phyloP scores from a whole-genome alignment of 2,888 invertebrate species.

The Drosophila pseudotakahashii region DNA sequence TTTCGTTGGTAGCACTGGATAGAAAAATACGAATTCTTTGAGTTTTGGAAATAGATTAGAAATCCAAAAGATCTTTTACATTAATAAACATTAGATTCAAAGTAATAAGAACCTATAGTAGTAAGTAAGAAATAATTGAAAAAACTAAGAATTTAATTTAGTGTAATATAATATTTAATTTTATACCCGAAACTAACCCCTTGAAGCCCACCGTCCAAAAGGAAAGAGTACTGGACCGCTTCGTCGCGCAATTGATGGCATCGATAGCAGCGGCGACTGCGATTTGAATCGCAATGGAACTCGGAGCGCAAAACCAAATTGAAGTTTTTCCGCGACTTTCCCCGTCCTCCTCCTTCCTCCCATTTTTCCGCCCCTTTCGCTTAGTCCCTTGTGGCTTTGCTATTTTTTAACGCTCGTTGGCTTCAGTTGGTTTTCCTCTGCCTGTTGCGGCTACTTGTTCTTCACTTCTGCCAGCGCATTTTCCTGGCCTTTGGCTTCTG shows the following conservation, averaged over 20 bases:
- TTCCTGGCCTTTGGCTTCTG: conserved; percentile 56
- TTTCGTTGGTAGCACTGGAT: too few species aligned
- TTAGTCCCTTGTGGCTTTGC: conserved; percentile 27
- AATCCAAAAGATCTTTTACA: too few species aligned
- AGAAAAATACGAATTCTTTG: too few species aligned
- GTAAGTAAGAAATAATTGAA: too few species aligned
- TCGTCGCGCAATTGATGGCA: conserved; percentile 63
- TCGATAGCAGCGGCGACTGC: conserved; percentile 62
- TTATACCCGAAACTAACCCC: neutral
- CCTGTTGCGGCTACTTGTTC: conserved; percentile 61
- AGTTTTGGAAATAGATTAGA: too few species aligned
- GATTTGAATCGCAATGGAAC: conserved; percentile 74
- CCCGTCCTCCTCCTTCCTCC: neutral
- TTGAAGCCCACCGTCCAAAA: conserved; percentile 7
- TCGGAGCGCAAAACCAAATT: conserved; percentile 64
- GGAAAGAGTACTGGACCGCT: neutral
- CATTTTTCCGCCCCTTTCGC: neutral
- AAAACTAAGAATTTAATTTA: too few species aligned
- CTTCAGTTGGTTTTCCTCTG: conserved; percentile 51
- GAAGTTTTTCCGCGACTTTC: conserved; percentile 62
- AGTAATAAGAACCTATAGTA: too few species aligned
- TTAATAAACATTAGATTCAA: too few species aligned
- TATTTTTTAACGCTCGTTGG: conserved; percentile 70
- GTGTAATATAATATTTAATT: too few species aligned
- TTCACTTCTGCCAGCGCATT: conserved; percentile 29